A percentile compares a stretch with the other conserved stretches of the same genome.
These are phyloP conservation scores for Nomada hirtipes DNA, from an alignment of 2,888 invertebrate genomes.

Conservation along the genomic window DNA sequence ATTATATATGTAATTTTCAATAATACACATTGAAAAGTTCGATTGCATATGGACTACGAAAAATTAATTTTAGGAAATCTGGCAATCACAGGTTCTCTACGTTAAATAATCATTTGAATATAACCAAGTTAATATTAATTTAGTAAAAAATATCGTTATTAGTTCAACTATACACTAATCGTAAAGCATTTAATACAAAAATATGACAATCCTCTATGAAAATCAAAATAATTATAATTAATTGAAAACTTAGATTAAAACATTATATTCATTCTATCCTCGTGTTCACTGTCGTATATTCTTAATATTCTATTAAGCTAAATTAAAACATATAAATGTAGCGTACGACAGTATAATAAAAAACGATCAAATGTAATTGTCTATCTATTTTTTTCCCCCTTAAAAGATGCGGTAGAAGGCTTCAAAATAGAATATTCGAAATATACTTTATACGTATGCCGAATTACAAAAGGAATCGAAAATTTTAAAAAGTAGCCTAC, in stretches of 20 bases:
- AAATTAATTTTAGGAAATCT: conserved; percentile 28
- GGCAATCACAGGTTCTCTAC: conserved; percentile 53
- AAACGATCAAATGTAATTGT: conserved; percentile 14
- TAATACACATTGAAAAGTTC: background rate
- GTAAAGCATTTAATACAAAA: background rate
- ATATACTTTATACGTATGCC: background rate
- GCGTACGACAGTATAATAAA: background rate
- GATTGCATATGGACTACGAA: background rate
- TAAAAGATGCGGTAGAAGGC: background rate
- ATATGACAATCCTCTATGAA: background rate
- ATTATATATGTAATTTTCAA: conserved; percentile 1
- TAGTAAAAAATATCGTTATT: conserved; percentile 13
- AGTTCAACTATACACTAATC: conserved; percentile 6
- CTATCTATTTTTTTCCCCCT: background rate
- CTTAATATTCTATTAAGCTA: conserved; percentile 14
- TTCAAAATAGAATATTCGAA: background rate
- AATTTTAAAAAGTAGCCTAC: background rate
- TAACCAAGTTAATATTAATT: conserved; percentile 5
- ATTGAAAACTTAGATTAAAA: background rate
- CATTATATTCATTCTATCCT: conserved; percentile 16
- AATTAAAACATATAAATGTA: conserved; percentile 23
- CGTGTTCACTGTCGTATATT: background rate
- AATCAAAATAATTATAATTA: conserved; percentile 12
- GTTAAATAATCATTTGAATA: conserved; percentile 35
- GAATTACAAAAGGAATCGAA: background rate